A percentile compares a stretch with the other conserved stretches of the same genome.
phyloP scores from a whole-genome alignment of 2,797 vertebrate genomes.

The Syncerus caffer region DNA sequence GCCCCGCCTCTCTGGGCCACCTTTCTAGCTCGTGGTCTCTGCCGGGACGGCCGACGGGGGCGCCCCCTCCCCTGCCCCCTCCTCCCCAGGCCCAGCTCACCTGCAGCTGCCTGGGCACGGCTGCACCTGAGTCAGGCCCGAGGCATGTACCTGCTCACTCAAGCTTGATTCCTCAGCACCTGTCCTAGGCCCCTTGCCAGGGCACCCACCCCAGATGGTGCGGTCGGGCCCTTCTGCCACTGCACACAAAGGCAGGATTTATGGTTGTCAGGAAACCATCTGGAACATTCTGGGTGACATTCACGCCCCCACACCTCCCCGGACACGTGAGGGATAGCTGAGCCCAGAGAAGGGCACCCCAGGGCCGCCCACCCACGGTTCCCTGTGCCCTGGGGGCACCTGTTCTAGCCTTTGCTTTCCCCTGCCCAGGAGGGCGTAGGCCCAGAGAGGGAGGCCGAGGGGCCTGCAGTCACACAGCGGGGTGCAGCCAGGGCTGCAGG shows the following conservation, averaged over 20 bases:
- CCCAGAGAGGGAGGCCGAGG: background rate
- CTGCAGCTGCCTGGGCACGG: background rate
- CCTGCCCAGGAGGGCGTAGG: background rate
- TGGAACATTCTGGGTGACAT: background rate
- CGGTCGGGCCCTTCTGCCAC: background rate
- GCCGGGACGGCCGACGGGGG: fast-evolving
- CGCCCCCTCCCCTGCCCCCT: background rate
- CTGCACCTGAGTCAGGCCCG: background rate
- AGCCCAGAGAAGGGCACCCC: background rate
- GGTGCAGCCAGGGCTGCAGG: background rate
- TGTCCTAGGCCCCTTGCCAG: background rate
- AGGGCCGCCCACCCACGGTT: background rate
- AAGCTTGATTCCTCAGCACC: background rate
- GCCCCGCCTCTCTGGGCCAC: background rate
- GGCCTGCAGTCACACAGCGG: background rate
- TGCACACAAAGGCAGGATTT: background rate
- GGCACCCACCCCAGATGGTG: background rate
- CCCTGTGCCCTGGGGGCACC: background rate
- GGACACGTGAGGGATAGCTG: background rate
- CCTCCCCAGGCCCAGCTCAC: background rate
- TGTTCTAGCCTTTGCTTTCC: background rate
- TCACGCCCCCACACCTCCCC: background rate
- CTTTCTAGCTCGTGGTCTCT: background rate
- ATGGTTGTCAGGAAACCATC: background rate
- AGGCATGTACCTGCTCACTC: background rate